Conservation (phyloP, 2,888 invertebrate genomes). For the Cephalotes varians region DNA sequence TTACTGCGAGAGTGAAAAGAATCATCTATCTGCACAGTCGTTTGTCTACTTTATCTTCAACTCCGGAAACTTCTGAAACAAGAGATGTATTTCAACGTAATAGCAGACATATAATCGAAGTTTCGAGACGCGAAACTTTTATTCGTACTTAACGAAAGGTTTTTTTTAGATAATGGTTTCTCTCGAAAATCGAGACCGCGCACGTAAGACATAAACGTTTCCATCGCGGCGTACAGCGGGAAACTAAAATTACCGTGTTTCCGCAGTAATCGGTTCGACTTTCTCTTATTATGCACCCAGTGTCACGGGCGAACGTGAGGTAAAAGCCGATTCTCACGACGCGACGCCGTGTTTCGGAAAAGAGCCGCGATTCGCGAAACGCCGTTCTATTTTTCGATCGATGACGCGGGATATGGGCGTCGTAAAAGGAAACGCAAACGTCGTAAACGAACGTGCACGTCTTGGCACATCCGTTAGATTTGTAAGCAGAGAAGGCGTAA, state of each 20-base stretch:
- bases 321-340: slow-evolving; percentile 8
- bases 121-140: slow-evolving; percentile 27
- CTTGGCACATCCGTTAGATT: slow-evolving; percentile 52
- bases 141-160: slow-evolving; percentile 6
- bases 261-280: slow-evolving; percentile 11
- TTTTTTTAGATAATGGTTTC: background rate
- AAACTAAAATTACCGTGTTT: slow-evolving; percentile 9
- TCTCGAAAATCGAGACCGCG: background rate
- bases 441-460: slow-evolving; percentile 55
- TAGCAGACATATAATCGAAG: slow-evolving; percentile 28
- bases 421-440: slow-evolving; percentile 55
- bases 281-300: slow-evolving; percentile 18
- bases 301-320: slow-evolving; percentile 17
- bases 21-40: background rate
- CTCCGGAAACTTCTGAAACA: slow-evolving; percentile 15
- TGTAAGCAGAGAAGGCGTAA: slow-evolving; percentile 45
- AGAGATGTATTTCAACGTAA: slow-evolving; percentile 3
- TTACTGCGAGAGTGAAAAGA: slow-evolving; percentile 9
- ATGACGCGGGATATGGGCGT: slow-evolving; percentile 15
- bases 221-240: background rate
- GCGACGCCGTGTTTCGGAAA: background rate
- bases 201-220: background rate
- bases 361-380: slow-evolving; percentile 38
- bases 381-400: slow-evolving; percentile 31
- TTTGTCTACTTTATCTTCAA: background rate